A percentile compares a stretch with the other conserved stretches of the same genome.
Evolutionary conservation across 2,888 invertebrate genomes (phyloP).

Genomic region (Callosobruchus maculatus): DNA sequence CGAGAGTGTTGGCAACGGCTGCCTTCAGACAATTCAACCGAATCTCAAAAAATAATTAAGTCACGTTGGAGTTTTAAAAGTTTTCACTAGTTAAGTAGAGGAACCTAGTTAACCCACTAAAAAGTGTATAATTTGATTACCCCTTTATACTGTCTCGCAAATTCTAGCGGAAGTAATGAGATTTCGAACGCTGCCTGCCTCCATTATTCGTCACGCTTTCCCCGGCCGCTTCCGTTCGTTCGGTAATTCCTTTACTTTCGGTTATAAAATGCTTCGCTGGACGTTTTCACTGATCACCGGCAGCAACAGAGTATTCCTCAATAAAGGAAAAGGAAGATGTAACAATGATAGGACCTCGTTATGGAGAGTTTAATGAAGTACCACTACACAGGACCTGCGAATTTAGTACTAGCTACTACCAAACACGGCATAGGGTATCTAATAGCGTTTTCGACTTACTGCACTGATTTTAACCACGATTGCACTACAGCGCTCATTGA

Average conservation of each 20-base stretch:
- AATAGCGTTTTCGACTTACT: too few species aligned
- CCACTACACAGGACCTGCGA: too few species aligned
- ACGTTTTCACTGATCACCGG: background rate
- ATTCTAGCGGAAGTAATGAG: background rate
- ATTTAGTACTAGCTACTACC: too few species aligned
- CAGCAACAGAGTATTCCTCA: background rate
- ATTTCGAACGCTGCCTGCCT: background rate
- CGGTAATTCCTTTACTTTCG: background rate
- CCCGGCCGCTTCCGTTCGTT: background rate
- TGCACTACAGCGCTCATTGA: too few species aligned
- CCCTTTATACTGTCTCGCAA: conserved; percentile 11
- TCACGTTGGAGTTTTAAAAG: conserved; percentile 10
- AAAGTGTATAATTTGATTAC: conserved; percentile 14
- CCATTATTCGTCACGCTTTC: background rate
- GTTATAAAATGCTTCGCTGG: background rate
- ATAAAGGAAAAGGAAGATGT: background rate
- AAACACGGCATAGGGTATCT: too few species aligned
- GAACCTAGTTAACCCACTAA: conserved; percentile 14
- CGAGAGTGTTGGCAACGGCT: background rate
- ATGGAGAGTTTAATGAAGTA: too few species aligned
- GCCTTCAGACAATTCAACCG: conserved; percentile 5
- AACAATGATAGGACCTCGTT: background rate
- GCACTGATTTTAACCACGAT: too few species aligned
- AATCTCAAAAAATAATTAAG: conserved; percentile 14
- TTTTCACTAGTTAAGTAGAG: conserved; percentile 11